A percentile compares a stretch with the other conserved stretches of the same genome.
Evolutionary conservation across 2,888 invertebrate species (phyloP).

Genomic region (Netelia inedita): DNA sequence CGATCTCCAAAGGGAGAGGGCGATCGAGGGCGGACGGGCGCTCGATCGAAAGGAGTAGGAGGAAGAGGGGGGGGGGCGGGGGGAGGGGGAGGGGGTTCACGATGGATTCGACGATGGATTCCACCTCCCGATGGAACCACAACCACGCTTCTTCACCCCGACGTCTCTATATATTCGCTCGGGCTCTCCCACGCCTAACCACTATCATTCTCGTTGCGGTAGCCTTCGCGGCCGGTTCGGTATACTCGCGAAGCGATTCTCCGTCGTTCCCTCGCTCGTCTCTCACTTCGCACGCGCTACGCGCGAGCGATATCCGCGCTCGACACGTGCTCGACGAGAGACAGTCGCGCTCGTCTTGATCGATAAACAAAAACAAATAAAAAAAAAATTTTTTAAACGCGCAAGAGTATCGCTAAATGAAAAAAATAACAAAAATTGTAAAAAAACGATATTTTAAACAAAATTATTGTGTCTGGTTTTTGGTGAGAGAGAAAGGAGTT

Average conservation of each 20-base stretch:
- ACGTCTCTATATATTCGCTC: constrained; percentile 67
- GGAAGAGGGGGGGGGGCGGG: constrained; percentile 8
- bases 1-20: not conserved
- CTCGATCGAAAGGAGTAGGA: not conserved
- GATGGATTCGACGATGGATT: constrained; percentile 65
- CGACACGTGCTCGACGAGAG: constrained; percentile 58
- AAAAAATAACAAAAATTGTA: not conserved
- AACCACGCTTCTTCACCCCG: constrained; percentile 63
- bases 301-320: constrained; percentile 59
- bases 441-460: not conserved
- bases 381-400: constrained; percentile 17
- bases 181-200: constrained; percentile 73
- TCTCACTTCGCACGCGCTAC: constrained; percentile 63
- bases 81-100: constrained; percentile 13
- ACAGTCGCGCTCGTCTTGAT: constrained; percentile 1
- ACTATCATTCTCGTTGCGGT: constrained; percentile 75
- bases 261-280: constrained; percentile 26
- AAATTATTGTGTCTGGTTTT: constrained; percentile 20
- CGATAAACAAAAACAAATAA: constrained; percentile 2
- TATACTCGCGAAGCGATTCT: constrained; percentile 54
- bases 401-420: not conserved
- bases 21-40: not conserved
- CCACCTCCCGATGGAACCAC: constrained; percentile 65
- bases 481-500: not conserved
- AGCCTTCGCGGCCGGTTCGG: constrained; percentile 73